Conservation (phyloP, 1,140 invertebrate species). For the Drosophila prosaltans region DNA sequence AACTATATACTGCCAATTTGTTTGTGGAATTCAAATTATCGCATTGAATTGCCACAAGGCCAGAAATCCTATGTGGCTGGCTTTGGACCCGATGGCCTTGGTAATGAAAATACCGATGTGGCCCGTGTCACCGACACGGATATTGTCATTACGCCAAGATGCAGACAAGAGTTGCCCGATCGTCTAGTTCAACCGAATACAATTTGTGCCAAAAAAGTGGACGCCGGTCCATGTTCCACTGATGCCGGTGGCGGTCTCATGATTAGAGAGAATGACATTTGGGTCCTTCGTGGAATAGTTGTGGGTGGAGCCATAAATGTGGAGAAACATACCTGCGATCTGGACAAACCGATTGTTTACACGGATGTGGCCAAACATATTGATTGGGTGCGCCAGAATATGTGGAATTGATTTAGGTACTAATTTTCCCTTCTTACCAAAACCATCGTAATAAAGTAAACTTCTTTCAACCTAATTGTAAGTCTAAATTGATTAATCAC, state of each 20-base stretch:
- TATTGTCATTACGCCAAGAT: constrained; percentile 85
- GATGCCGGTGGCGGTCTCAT: constrained; percentile 78
- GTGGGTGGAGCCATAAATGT: constrained; percentile 31
- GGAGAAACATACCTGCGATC: constrained; percentile 56
- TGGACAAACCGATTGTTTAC: constrained; percentile 70
- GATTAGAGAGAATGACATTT: constrained; percentile 57
- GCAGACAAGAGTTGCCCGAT: constrained; percentile 81
- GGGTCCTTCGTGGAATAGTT: constrained; percentile 73
- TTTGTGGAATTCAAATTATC: constrained; percentile 83
- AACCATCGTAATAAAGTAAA: background rate
- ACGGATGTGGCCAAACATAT: constrained; percentile 77
- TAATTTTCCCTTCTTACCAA: background rate
- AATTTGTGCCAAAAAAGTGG: constrained; percentile 74
- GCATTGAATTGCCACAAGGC: constrained; percentile 42
- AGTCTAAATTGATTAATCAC: background rate
- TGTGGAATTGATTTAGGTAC: constrained; percentile 48
- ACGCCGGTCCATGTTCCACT: constrained; percentile 73
- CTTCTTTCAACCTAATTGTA: background rate
- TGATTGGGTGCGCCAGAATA: constrained; percentile 68
- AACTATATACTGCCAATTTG: constrained; percentile 85
- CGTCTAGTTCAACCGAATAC: constrained; percentile 59
- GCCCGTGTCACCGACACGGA: constrained; percentile 85
- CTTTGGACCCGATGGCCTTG: constrained; percentile 85
- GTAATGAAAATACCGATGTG: constrained; percentile 82
- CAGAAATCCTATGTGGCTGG: constrained; percentile 83